Conservation (phyloP, 2,888 invertebrate species). For the Agrochola lota region DNA sequence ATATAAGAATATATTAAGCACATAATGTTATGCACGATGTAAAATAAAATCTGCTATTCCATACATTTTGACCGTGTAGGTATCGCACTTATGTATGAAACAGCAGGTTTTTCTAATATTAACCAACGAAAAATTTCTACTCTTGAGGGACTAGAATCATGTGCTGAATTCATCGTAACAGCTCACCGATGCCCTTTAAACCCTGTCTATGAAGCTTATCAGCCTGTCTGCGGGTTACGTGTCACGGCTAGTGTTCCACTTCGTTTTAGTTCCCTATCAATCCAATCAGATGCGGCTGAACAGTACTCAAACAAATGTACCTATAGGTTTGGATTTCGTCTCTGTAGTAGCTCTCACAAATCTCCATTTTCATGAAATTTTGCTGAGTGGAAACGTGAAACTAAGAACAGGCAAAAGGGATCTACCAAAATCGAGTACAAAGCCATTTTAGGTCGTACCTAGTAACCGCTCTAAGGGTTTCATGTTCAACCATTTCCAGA, state of each 20-base stretch:
- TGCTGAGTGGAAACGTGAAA: conserved; percentile 5
- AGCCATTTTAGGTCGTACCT: background rate
- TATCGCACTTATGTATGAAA: too few species aligned
- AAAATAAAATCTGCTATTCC: too few species aligned
- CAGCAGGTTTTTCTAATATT: too few species aligned
- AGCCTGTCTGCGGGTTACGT: background rate
- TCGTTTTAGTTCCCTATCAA: background rate
- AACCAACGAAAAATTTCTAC: too few species aligned
- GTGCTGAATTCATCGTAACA: too few species aligned
- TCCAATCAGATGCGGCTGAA: too few species aligned
- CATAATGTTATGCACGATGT: too few species aligned
- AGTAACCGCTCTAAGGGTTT: background rate
- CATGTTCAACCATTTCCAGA: background rate
- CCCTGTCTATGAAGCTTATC: background rate
- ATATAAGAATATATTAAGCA: too few species aligned
- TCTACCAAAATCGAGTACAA: background rate
- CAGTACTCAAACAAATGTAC: background rate
- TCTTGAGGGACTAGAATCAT: too few species aligned
- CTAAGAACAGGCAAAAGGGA: background rate
- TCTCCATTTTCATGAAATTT: background rate
- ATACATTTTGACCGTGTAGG: too few species aligned
- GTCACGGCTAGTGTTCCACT: background rate
- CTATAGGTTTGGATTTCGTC: background rate
- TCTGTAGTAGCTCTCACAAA: background rate
- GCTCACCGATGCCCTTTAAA: too few species aligned